A percentile compares a stretch with the other conserved stretches of the same genome.
phyloP scores from a whole-genome alignment of 2,888 invertebrate species.

The Chouioia cunea region DNA sequence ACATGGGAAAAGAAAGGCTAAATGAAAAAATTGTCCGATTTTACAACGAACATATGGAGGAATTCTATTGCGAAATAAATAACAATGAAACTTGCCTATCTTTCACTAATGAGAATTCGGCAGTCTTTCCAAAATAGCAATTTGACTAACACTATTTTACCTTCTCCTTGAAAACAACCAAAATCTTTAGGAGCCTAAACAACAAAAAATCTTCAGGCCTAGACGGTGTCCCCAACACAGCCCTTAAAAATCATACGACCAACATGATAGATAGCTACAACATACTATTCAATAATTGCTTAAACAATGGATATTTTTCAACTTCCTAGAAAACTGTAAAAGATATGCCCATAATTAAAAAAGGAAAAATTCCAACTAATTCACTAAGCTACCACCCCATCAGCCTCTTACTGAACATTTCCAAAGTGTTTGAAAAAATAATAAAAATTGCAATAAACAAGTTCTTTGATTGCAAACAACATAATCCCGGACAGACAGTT shows the following conservation, averaged over 20 bases:
- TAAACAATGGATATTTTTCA: conserved; percentile 56
- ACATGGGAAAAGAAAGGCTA: too few relatives aligned
- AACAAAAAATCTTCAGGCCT: conserved; percentile 48
- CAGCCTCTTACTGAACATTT: conserved; percentile 50
- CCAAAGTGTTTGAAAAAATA: conserved; percentile 50
- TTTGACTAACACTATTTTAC: too few relatives aligned
- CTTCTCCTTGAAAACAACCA: not conserved
- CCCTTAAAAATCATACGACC: conserved; percentile 37
- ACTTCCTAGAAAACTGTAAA: conserved; percentile 50
- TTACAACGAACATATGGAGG: too few relatives aligned
- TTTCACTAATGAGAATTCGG: too few relatives aligned
- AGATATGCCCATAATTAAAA: conserved; percentile 47
- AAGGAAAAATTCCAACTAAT: conserved; percentile 22
- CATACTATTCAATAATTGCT: conserved; percentile 47
- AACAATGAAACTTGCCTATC: too few relatives aligned
- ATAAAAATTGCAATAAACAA: conserved; percentile 33
- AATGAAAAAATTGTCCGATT: too few relatives aligned
- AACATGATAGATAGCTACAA: conserved; percentile 12
- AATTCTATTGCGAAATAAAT: too few relatives aligned
- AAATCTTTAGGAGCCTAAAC: conserved; percentile 36
- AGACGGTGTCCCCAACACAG: conserved; percentile 43
- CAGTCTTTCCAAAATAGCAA: too few relatives aligned
- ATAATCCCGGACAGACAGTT: conserved; percentile 48
- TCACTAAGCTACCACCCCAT: conserved; percentile 51
- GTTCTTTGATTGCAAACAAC: conserved; percentile 30